Evolutionary conservation across 2,113 vertebrate species (phyloP).

Genomic region (Eubucco bourcierii): DNA sequence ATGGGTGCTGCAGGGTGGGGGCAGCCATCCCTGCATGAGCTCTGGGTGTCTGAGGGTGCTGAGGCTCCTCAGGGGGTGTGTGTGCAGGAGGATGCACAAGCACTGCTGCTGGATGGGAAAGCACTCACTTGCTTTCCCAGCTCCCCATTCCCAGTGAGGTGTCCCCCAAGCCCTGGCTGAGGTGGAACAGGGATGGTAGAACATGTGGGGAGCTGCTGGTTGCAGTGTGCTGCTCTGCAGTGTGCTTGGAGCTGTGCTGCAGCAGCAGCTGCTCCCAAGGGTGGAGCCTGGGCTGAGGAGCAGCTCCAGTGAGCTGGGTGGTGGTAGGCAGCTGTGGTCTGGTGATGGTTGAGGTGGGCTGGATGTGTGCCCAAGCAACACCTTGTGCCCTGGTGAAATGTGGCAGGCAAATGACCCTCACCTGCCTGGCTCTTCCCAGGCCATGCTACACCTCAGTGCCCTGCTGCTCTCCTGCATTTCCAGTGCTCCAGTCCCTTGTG

Average conservation of each 20-base stretch:
- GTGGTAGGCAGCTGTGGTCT: neutral
- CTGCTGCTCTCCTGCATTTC: rapidly evolving
- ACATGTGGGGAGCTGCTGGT: neutral
- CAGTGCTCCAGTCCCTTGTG: rapidly evolving
- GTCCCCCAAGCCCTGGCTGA: neutral
- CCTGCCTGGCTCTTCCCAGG: neutral
- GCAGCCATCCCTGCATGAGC: rapidly evolving
- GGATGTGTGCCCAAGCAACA: neutral
- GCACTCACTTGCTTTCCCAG: neutral
- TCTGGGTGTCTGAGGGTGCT: rapidly evolving
- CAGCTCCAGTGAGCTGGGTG: neutral
- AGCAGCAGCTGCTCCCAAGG: neutral
- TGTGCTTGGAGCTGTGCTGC: neutral
- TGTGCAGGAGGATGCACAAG: neutral
- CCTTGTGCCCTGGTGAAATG: neutral
- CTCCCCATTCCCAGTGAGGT: neutral
- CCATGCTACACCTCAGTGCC: rapidly evolving
- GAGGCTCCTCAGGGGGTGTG: neutral
- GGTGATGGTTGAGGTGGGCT: neutral
- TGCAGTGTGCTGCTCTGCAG: neutral
- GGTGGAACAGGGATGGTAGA: neutral
- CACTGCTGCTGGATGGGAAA: rapidly evolving
- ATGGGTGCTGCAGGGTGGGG: neutral
- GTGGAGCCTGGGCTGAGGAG: neutral
- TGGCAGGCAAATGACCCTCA: neutral